Evolutionary conservation across 2,797 vertebrate species (phyloP).

Genomic region (Echiichthys vipera): DNA sequence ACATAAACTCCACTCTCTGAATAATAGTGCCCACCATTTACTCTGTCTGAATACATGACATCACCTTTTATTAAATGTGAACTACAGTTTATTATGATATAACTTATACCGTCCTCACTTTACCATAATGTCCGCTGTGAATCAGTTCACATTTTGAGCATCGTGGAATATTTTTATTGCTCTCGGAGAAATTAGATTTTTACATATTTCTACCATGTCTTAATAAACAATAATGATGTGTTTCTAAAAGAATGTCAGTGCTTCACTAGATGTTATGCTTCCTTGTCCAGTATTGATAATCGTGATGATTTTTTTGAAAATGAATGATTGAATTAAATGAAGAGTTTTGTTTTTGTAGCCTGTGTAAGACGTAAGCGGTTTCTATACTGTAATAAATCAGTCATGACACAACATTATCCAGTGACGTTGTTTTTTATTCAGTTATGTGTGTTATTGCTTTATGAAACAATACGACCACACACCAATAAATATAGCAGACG

Average conservation of each 20-base stretch:
- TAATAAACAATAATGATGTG: conserved; percentile 32
- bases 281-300: conserved; percentile 41
- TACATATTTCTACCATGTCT: conserved; percentile 54
- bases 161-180: conserved; percentile 45
- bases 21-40: background rate
- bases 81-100: conserved; percentile 40
- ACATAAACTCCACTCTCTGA: conserved; percentile 22
- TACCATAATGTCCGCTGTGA: conserved; percentile 33
- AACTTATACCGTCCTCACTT: conserved; percentile 40
- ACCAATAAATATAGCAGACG: too few species aligned
- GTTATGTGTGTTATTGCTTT: too few species aligned
- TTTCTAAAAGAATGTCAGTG: conserved; percentile 39
- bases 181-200: conserved; percentile 44
- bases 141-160: conserved; percentile 31
- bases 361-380: conserved; percentile 54
- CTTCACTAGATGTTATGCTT: conserved; percentile 47
- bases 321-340: conserved; percentile 27
- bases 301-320: conserved; percentile 34
- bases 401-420: conserved; percentile 38
- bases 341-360: conserved; percentile 50
- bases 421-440: conserved; percentile 14
- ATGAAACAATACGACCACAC: too few species aligned
- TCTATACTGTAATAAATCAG: conserved; percentile 66
- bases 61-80: conserved; percentile 60
- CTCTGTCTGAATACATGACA: background rate